Conservation (phyloP, 2,888 invertebrate species). For the Drosophila mayaguana region DNA sequence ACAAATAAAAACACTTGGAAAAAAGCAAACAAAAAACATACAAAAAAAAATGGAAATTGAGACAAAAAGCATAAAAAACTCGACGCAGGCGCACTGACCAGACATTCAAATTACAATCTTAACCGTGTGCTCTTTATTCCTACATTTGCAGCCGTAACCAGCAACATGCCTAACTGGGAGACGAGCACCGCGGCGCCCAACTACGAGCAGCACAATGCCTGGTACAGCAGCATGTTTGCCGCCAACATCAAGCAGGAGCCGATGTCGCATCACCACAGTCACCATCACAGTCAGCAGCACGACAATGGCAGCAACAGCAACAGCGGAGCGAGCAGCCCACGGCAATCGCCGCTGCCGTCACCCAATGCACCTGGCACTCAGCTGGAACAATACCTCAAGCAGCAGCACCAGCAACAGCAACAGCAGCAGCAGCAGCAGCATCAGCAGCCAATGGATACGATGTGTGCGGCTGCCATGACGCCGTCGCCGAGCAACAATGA, state of each 20-base stretch:
- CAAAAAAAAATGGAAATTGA: slow-evolving; percentile 39
- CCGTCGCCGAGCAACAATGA: slow-evolving; percentile 82
- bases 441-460: slow-evolving; percentile 72
- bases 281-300: slow-evolving; percentile 33
- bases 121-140: slow-evolving; percentile 30
- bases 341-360: slow-evolving; percentile 61
- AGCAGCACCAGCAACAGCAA: slow-evolving; percentile 75
- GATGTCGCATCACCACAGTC: slow-evolving; percentile 59
- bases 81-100: slow-evolving; percentile 79
- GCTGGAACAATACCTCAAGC: slow-evolving; percentile 82
- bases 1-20: slow-evolving; percentile 50
- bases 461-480: slow-evolving; percentile 75
- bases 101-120: slow-evolving; percentile 10
- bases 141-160: slow-evolving; percentile 50
- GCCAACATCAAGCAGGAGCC: slow-evolving; percentile 84
- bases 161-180: slow-evolving; percentile 84
- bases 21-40: slow-evolving; percentile 38
- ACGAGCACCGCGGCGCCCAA: slow-evolving; percentile 80
- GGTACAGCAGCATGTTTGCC: slow-evolving; percentile 84
- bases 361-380: slow-evolving; percentile 62
- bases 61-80: slow-evolving; percentile 60
- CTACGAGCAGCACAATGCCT: slow-evolving; percentile 83
- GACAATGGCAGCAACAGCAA: slow-evolving; percentile 39
- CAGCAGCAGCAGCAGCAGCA: slow-evolving; percentile 62
- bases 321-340: slow-evolving; percentile 63